phyloP scores from a whole-genome alignment of 2,888 invertebrate genomes.

The Chironomus tentans region DNA sequence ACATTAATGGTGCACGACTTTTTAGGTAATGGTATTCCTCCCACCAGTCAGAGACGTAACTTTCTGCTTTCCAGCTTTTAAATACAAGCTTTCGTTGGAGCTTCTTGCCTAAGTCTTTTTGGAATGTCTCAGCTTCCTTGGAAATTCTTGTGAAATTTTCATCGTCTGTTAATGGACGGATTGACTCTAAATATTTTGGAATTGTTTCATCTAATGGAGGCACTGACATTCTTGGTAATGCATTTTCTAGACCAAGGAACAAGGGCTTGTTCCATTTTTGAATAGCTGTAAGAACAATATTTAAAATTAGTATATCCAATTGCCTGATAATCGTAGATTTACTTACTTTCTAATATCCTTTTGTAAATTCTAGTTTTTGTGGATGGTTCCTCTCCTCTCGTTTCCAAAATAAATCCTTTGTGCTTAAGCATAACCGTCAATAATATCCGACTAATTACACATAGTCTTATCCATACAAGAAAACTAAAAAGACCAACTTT shows the following conservation, averaged over 20 bases:
- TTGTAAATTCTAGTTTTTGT: constrained; percentile 67
- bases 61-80: constrained; percentile 93
- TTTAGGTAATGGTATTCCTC: constrained; percentile 97
- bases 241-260: constrained; percentile 95
- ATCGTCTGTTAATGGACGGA: constrained; percentile 78
- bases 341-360: constrained; percentile 46
- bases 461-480: constrained; percentile 67
- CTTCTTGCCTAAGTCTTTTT: constrained; percentile 78
- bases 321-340: not conserved
- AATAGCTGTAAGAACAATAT: constrained; percentile 46
- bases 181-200: constrained; percentile 81
- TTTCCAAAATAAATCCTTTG: constrained; percentile 99
- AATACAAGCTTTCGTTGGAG: constrained; percentile 85
- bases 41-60: constrained; percentile 99
- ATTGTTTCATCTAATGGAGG: constrained; percentile 84
- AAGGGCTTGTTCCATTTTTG: constrained; percentile 85
- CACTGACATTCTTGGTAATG: constrained; percentile 84
- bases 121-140: constrained; percentile 73
- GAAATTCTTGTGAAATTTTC: constrained; percentile 76
- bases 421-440: constrained; percentile 85
- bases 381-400: constrained; percentile 56
- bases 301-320: constrained; percentile 48
- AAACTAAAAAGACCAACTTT: constrained; percentile 49
- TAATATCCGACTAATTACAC: constrained; percentile 43
- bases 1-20: constrained; percentile 88